Base-by-base conservation (phyloP, 1,140 invertebrate species). In the Drosophila neocordata region DNA sequence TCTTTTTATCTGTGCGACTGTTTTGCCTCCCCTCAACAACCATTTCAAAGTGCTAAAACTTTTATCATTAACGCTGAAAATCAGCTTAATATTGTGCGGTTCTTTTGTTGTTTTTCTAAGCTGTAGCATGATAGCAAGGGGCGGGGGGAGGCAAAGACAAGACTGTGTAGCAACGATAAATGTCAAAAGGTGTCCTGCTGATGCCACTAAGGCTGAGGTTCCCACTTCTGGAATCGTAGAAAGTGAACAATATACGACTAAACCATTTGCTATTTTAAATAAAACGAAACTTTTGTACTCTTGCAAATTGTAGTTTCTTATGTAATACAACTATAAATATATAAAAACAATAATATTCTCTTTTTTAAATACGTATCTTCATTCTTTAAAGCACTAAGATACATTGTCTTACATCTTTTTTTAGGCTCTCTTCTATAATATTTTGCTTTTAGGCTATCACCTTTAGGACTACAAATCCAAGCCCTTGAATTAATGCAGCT, bases 51-150 rank as follows among this genome's bases (percentile, higher is more conserved):
- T 75, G 61, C 22, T 38, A 53, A 87, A 85, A 85, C 82, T 85
- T 85, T 81, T 87, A 82, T 87, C 82, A 85, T 85, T 87, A 87
- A 76, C 71, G 82, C 68, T 67, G 75, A 59, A 72, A 87, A 82
- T 87, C 82, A 78, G 82, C 82, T 87, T 75, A 71, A 84, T 76
- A 69, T 73, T 66, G 66, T 63, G 81, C 69, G 72, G 65, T 74
- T 65, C 48, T 55, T 48, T 48, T 48, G 41, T 48, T 48, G 41
- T 24, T 24, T 24, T 24, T 24, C 4, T 24, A 24, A 24, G 22
- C 22, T 24, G 22, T 2, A 24, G n/a, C n/a, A n/a, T n/a, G n/a
- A n/a, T n/a, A n/a, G n/a, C n/a, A n/a, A n/a, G n/a, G n/a, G n/a
- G n/a, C n/a, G n/a, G n/a, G 22, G 22, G 2, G 22, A 4, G 51